Evolutionary conservation across 2,797 vertebrate genomes (phyloP), one percentile per base, ranked within the genome.

Genomic region (Etheostoma perlongum): DNA sequence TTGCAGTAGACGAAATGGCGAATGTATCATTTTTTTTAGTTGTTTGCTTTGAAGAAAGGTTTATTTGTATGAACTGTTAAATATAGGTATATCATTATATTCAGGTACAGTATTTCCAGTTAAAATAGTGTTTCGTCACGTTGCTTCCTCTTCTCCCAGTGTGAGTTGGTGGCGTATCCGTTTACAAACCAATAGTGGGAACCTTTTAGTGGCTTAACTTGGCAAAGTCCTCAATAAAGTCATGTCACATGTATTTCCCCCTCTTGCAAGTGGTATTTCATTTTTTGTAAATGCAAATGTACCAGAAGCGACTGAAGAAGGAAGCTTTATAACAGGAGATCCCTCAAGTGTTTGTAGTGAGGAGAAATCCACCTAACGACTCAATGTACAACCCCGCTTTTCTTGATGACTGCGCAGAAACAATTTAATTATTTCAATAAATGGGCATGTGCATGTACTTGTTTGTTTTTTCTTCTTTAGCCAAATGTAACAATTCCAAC

Each of bases 401-500:
- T 69, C 65, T 83, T 74, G 71, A 90, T 68, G 67, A 71, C 83
- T 89, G 76, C 85, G 76, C 78, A 83, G 79, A 85, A 27, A 89
- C 73, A 74, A 74, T 69, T 85, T 5, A 1, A 81, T 91, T 65
- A 81, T 78, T 87, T 78, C 57, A 94, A 93, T 94, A 94, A 93
- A 94, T 86, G 84, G 85, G 91, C 92, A 94, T 92, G 92, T 93
- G 92, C 92, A 93, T 93, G 93, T 85, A 88, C 72, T 21, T 2
- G 54, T 83, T 79, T 12, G 9, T 10, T 51, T 52, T 51, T 54
- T 51, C 14, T 57, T 63, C n/a, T 42, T 53, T 4, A 12, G 47
- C 25, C 21, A 19, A 19, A 25, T 21, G 5, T 6, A 30, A 33
- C 25, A 16, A 48, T 10, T 30, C 18, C 1, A 14, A 30, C 10